Base-by-base conservation (phyloP, 2,113 vertebrate genomes). In the Pipa parva region DNA sequence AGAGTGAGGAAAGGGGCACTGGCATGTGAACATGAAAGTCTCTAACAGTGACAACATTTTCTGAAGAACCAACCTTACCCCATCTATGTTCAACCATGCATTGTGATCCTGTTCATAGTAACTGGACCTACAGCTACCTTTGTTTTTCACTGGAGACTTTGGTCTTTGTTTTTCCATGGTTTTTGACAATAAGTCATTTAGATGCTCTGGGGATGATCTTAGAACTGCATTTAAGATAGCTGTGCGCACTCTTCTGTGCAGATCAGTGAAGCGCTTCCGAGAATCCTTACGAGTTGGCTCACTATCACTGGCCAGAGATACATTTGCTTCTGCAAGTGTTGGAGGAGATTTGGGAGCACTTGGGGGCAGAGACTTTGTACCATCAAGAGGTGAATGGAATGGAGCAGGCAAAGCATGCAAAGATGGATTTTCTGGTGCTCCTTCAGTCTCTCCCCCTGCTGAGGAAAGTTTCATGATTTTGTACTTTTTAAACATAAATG, bases 1-100 rank as follows among this genome's bases (percentile, higher is more conserved):
- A 0, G 98, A 95, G 0, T 97, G 91, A 0, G 93, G 94, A 54
- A 98, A 99, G 4, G 97, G 97, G 58, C 93, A 98, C 48, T 75
- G 80, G 2, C 81, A 74, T 1, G 81, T 73, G 1, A 67, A 56
- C n/a, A 82, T 71, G 26, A 97, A 96, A 37, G 82, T 84, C 50
- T 84, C 76, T 68, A 99, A 68, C 73, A 92, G 86, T 15, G 81
- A 67, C 0, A 91, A 83, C 18, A 98, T 79, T 1, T 77, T 78
- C 10, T 72, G 11, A 4, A 97, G 80, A 1, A 88, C 83, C 0
- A 31, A 9, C 1, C 76, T 75, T 2, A 88, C 85, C 0, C 84
- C 88, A 37, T 86, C 81, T 58, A 83, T 83, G 8, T 85, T 86
- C 70, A 92, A 77, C 94, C 94, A 99, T 4, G 80, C 74, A 2